Evolutionary conservation across 1,140 invertebrate genomes (phyloP).

Genomic region (Rhyacophila brunnea): DNA sequence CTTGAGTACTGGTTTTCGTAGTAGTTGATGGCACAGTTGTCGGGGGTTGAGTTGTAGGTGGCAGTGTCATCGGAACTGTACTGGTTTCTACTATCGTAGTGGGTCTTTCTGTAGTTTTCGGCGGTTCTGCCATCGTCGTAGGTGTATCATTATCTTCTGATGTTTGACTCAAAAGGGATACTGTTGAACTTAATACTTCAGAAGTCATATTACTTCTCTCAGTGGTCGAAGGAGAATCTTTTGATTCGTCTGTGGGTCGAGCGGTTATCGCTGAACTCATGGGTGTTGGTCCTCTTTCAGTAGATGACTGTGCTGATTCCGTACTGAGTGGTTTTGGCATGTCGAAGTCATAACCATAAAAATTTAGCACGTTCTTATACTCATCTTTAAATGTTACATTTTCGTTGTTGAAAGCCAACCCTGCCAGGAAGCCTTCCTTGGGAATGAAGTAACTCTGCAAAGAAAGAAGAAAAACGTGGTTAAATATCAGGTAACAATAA

Average conservation of each 20-base stretch:
- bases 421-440: conserved; percentile 74
- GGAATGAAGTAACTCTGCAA: conserved; percentile 78
- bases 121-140: conserved; percentile 3
- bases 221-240: conserved; percentile 36
- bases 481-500: conserved; percentile 32
- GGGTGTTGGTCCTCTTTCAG: not conserved
- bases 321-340: conserved; percentile 34
- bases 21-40: conserved; percentile 26
- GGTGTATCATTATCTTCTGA: not conserved
- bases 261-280: not conserved
- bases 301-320: not conserved
- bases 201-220: too few relatives aligned
- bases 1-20: conserved; percentile 24
- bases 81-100: conserved; percentile 25
- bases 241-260: not conserved
- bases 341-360: conserved; percentile 74
- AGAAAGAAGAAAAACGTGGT: conserved; percentile 21
- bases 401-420: conserved; percentile 72
- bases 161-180: too few relatives aligned
- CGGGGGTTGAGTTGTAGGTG: conserved; percentile 35
- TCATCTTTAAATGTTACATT: conserved; percentile 68
- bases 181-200: too few relatives aligned
- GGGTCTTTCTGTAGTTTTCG: not conserved
- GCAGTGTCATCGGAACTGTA: conserved; percentile 34
- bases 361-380: conserved; percentile 68